A percentile compares a stretch with the other conserved stretches of the same genome.
These are phyloP conservation scores for Rhynchomys soricoides DNA, from an alignment of 2,113 vertebrate species.

Conservation along the genomic window DNA sequence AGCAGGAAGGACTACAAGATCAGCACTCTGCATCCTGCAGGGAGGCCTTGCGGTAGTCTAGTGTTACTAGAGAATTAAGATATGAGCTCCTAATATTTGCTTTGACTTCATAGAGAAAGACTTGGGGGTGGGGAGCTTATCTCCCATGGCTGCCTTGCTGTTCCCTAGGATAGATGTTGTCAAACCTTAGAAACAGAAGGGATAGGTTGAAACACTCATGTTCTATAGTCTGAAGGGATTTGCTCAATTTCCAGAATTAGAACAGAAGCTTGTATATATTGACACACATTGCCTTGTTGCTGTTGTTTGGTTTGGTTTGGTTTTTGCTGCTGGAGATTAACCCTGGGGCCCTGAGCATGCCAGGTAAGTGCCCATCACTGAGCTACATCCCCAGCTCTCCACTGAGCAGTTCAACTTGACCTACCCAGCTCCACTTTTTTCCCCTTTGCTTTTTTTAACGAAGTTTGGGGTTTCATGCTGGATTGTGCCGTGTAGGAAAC, in stretches of 20 bases:
- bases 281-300: too few relatives aligned
- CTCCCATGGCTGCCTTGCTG: background rate
- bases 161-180: background rate
- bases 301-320: background rate
- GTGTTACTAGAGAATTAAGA: background rate
- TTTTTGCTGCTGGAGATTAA: background rate
- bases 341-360: background rate
- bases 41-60: background rate
- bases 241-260: background rate
- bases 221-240: background rate
- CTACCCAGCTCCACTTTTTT: background rate
- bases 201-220: background rate
- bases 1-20: background rate
- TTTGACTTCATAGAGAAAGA: conserved; percentile 10
- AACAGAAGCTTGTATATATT: background rate
- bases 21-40: background rate
- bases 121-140: background rate
- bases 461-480: background rate
- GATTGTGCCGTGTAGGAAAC: background rate
- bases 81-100: background rate
- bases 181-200: background rate
- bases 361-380: background rate
- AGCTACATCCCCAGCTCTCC: background rate
- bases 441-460: background rate
- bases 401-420: background rate